phyloP scores from a whole-genome alignment of 2,113 vertebrate genomes.

The Megaceryle maxima region DNA sequence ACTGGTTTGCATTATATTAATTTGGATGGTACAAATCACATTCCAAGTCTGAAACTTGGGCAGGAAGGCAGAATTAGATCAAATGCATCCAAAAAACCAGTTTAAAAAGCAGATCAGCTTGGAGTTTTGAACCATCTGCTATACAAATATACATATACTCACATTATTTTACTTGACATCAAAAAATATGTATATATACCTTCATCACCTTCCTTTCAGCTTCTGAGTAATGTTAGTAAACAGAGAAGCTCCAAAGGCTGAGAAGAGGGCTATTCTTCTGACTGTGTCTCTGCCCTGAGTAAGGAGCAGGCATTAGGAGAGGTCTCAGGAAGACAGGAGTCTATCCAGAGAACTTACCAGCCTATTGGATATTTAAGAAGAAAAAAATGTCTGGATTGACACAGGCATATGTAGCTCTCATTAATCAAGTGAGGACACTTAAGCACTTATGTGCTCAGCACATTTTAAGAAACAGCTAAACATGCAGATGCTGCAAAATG shows the following conservation, averaged over 20 bases:
- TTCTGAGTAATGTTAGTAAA: background rate
- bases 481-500: background rate
- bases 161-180: background rate
- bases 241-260: background rate
- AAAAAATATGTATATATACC: rapidly evolving
- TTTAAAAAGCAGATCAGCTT: background rate
- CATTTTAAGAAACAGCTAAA: background rate
- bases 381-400: background rate
- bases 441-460: background rate
- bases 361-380: background rate
- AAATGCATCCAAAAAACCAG: background rate
- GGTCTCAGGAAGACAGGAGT: background rate
- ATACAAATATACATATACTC: background rate
- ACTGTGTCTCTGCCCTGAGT: background rate
- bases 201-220: background rate
- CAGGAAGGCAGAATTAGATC: background rate
- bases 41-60: background rate
- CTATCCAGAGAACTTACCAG: background rate
- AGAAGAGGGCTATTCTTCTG: background rate
- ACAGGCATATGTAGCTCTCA: background rate
- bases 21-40: background rate
- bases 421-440: background rate
- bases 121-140: background rate
- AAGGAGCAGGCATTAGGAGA: background rate
- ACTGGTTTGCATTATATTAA: background rate